Evolutionary conservation across 2,113 vertebrate species (phyloP), one percentile per base, ranked within the genome.

Genomic region (Sarotherodon lohbergeri): DNA sequence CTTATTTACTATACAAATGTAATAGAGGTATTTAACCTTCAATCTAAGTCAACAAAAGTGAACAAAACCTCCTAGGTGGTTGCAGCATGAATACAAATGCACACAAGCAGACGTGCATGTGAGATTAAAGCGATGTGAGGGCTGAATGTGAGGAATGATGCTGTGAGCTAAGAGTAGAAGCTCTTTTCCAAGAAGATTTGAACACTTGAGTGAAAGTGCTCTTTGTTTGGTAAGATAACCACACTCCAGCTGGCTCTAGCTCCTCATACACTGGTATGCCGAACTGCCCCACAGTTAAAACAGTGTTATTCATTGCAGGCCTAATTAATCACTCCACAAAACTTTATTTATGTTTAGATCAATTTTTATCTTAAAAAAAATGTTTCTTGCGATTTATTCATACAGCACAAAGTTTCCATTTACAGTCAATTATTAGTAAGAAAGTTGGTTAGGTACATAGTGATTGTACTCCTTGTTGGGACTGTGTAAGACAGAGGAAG

Each of bases 401-500:
- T 39, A 82, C 57, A 54, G 19, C 10, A n/a, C 9, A 48, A 0
- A 71, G 19, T 41, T 36, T 2, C 19, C 0, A 2, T 82, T 86
- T 22, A 81, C 41, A n/a, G 34, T 4, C 4, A 19, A 6, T 36
- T 32, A 76, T 9, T 36, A n/a, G 24, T 66, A 56, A 59, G 24
- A 4, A 82, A 56, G 71, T 86, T 71, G 9, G n/a, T 17, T 5
- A 52, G n/a, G 24, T 79, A 48, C 66, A 41, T 2, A 59, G 16
- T 43, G 68, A 76, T 66, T 36, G 16, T 46, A 22, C 61, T 13
- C 43, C 27, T 56, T 55, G 39, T 71, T 52, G 88, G 83, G 61
- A 71, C 86, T 54, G 41, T 32, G 57, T 36, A 34, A 92, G 91
- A 89, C 85, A 41, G 89, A 95, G 95, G 95, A 96, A 95, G 91